A percentile compares a stretch with the other conserved stretches of the same genome.
These are phyloP conservation scores for Ruditapes philippinarum DNA, from an alignment of 1,140 invertebrate species.

Conservation along the genomic window DNA sequence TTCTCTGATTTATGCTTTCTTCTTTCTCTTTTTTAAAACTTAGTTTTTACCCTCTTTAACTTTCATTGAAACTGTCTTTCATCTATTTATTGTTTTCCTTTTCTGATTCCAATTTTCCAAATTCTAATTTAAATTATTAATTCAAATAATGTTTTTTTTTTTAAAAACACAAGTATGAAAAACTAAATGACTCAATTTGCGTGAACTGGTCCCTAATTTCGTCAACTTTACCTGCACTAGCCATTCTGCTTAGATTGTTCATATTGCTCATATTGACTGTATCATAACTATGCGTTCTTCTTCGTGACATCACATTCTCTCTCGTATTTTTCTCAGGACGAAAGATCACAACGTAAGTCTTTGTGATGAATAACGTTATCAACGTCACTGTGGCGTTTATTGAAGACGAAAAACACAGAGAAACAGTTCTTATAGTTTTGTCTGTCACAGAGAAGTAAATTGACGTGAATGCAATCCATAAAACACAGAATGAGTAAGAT, in stretches of 20 bases:
- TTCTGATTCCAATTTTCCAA: too few species aligned
- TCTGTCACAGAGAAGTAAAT: slow-evolving; percentile 91
- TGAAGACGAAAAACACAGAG: slow-evolving; percentile 92
- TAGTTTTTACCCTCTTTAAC: too few species aligned
- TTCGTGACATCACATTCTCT: slow-evolving; percentile 77
- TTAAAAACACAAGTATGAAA: not conserved
- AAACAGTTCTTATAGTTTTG: slow-evolving; percentile 88
- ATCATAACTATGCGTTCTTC: slow-evolving; percentile 49
- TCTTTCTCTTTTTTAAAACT: too few species aligned
- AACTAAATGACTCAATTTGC: not conserved
- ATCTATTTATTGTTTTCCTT: too few species aligned
- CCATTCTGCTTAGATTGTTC: slow-evolving; percentile 50
- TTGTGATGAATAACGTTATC: slow-evolving; percentile 92
- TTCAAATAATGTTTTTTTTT: not conserved
- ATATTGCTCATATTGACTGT: slow-evolving; percentile 35
- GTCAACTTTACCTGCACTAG: slow-evolving; percentile 50
- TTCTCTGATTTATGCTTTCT: too few species aligned
- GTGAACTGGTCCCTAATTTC: too few species aligned
- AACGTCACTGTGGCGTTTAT: slow-evolving; percentile 92
- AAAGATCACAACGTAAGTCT: slow-evolving; percentile 91
- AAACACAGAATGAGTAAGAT: slow-evolving; percentile 95
- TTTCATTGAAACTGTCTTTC: too few species aligned
- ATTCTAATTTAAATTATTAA: too few species aligned
- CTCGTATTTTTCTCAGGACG: slow-evolving; percentile 91
- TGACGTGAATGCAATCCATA: slow-evolving; percentile 92